phyloP scores from a whole-genome alignment of 1,140 invertebrate species.

The Pachypsylla venusta region DNA sequence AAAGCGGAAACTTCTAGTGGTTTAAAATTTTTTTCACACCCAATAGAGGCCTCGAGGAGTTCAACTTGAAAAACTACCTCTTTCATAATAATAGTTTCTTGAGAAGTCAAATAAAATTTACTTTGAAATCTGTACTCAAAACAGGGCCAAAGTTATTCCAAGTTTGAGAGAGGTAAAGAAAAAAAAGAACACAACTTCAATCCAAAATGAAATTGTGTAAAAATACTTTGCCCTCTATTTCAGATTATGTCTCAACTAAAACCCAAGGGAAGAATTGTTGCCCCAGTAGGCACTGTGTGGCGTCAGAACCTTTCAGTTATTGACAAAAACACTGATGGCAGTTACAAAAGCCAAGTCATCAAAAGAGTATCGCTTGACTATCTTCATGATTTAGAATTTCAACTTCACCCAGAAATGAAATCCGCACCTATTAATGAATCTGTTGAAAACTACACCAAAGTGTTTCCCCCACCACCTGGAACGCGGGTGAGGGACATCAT shows the following conservation, averaged over 20 bases:
- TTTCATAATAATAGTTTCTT: too few relatives aligned
- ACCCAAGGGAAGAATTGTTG: background rate
- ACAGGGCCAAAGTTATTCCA: too few relatives aligned
- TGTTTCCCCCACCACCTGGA: background rate
- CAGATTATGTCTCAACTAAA: constrained; percentile 2
- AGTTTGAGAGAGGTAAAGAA: too few relatives aligned
- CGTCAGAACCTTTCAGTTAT: constrained; percentile 6
- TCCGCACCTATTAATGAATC: background rate
- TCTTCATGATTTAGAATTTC: background rate
- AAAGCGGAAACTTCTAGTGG: too few relatives aligned
- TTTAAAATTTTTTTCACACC: too few relatives aligned
- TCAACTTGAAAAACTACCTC: too few relatives aligned
- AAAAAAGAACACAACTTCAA: too few relatives aligned
- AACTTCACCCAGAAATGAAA: background rate
- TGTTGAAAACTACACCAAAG: background rate
- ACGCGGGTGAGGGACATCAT: background rate
- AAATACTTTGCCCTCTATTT: too few relatives aligned
- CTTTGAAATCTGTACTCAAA: too few relatives aligned
- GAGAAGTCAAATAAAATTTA: too few relatives aligned
- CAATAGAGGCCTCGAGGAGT: too few relatives aligned
- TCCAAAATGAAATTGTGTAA: too few relatives aligned
- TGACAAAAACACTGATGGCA: background rate
- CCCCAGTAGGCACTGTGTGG: background rate
- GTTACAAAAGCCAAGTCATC: background rate
- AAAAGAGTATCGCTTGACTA: background rate